phyloP scores from a whole-genome alignment of 2,113 vertebrate genomes.

The Suncus etruscus region DNA sequence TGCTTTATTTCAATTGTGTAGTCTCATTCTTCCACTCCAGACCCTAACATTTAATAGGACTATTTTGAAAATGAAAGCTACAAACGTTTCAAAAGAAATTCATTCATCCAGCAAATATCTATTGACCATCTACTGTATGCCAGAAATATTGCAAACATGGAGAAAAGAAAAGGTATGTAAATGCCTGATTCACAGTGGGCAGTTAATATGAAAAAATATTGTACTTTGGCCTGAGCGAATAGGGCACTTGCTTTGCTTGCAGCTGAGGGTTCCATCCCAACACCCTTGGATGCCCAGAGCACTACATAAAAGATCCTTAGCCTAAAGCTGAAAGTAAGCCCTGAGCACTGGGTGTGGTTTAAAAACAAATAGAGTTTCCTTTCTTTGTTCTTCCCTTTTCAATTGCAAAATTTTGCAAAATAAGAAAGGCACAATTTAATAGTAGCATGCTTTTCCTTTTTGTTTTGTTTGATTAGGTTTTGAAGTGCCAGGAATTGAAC shows the following conservation, averaged over 20 bases:
- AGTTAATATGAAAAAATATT: background rate
- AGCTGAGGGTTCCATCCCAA: no score
- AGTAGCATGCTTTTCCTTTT: background rate
- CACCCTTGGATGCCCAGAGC: no score
- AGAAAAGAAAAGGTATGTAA: background rate
- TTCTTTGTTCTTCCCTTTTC: background rate
- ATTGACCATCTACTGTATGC: background rate
- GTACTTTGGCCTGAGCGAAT: no score
- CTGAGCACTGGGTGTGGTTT: no score
- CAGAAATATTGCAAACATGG: constrained; percentile 36
- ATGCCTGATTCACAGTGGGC: background rate
- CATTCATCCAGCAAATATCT: constrained; percentile 49
- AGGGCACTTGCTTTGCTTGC: no score
- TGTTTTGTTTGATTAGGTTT: background rate
- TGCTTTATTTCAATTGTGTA: no score
- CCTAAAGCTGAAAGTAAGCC: no score
- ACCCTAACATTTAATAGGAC: background rate
- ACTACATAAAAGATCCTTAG: no score
- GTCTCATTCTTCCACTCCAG: no score
- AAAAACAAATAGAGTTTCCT: background rate
- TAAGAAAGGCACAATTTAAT: constrained; percentile 26
- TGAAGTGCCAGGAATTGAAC: no score
- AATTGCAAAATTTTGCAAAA: background rate
- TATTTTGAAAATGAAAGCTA: constrained; percentile 27
- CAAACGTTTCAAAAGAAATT: background rate